A percentile compares a stretch with the other conserved stretches of the same genome.
Evolutionary conservation across 2,113 vertebrate genomes (phyloP).

Genomic region (Cichladusa arquata): DNA sequence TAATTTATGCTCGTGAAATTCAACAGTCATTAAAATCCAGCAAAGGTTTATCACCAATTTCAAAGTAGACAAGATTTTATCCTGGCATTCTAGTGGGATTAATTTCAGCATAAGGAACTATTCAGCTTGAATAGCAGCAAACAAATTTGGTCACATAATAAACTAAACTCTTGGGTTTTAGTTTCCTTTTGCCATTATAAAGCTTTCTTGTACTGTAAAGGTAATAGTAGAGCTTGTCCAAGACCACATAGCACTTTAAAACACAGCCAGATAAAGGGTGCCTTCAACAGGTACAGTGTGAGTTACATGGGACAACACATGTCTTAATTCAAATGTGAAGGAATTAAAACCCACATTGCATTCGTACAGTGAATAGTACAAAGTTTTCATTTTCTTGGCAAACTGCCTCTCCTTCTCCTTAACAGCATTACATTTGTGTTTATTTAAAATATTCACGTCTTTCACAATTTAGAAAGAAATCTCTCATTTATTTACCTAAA

Average conservation of each 20-base stretch:
- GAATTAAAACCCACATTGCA: background rate
- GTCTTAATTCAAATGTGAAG: background rate
- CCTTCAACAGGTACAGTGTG: background rate
- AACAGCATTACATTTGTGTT: background rate
- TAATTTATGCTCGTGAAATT: background rate
- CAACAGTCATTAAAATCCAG: background rate
- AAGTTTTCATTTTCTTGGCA: slow-evolving; percentile 20
- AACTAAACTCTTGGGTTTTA: background rate
- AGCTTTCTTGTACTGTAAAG: background rate
- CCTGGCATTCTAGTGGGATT: background rate
- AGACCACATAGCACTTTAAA: background rate
- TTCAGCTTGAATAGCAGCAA: background rate
- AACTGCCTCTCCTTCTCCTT: background rate
- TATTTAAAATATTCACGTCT: slow-evolving; percentile 28
- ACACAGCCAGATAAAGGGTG: background rate
- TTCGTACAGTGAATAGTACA: background rate
- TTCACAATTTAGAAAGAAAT: slow-evolving; percentile 2
- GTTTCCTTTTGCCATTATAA: background rate
- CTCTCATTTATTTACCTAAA: slow-evolving; percentile 32
- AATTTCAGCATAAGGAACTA: background rate
- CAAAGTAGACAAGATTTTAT: background rate
- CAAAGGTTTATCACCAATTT: background rate
- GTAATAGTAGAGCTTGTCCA: background rate
- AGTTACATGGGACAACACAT: background rate
- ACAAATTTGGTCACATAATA: background rate